These are phyloP conservation scores for Portevinia maculata DNA, from an alignment of 2,888 invertebrate genomes.

Conservation along the genomic window DNA sequence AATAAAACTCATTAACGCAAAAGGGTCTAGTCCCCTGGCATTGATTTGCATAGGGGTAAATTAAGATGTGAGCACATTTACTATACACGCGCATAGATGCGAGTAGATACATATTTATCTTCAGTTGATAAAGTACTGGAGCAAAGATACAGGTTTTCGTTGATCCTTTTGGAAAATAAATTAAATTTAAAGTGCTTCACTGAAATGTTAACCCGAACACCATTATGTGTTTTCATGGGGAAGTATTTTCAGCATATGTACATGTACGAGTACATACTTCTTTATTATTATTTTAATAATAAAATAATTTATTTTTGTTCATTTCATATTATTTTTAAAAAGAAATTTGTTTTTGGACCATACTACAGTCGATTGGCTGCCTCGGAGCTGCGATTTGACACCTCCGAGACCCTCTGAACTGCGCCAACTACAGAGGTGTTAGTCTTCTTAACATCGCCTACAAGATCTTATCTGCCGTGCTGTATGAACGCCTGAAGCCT, in stretches of 20 bases:
- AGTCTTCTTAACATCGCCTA: no score
- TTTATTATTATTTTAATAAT: no score
- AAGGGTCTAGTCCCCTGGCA: constrained; percentile 74
- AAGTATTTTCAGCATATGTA: neutral
- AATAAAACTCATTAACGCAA: constrained; percentile 74
- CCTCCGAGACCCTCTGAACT: no score
- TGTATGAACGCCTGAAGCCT: no score
- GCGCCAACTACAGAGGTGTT: no score
- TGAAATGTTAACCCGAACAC: constrained; percentile 42
- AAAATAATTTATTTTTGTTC: no score
- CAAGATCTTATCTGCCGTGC: no score
- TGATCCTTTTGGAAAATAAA: constrained; percentile 63
- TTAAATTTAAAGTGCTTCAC: constrained; percentile 70
- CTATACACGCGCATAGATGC: constrained; percentile 2
- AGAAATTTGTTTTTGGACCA: no score
- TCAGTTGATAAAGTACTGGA: constrained; percentile 35
- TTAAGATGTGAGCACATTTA: constrained; percentile 57
- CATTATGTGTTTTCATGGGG: constrained; percentile 19
- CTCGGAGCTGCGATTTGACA: no score
- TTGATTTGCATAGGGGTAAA: constrained; percentile 75
- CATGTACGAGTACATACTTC: no score
- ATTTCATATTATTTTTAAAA: no score
- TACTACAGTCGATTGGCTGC: no score
- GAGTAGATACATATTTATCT: constrained; percentile 4
- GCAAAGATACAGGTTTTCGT: constrained; percentile 46